Base-by-base conservation (phyloP, 2,888 invertebrate genomes). In the Eristalis arbustorum region DNA sequence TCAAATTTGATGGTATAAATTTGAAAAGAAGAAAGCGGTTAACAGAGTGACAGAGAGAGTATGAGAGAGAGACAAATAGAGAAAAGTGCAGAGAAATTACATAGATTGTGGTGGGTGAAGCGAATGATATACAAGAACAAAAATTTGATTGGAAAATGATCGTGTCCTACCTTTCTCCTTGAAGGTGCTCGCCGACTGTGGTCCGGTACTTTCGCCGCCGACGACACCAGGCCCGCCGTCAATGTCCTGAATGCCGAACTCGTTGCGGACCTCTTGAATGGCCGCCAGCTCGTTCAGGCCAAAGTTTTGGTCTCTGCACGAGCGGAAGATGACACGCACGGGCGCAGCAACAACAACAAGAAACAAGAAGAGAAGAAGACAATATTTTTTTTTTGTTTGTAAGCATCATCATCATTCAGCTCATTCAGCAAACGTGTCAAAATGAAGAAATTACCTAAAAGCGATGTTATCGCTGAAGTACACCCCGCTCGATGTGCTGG, bases 91-190 rank as follows among this genome's bases (percentile, higher is more conserved):
- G 49, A 49, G 49, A 31, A 31, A 31, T 31, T n/a, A 31, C 31
- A 49, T 49, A 49, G 49, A 49, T 18, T 25, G 22, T 22, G 31
- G 31, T 22, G 31, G 31, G n/a, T 56, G 71, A 62, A 25, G 31
- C 28, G 37, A 42, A 23, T 71, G 57, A 11, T 34, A 11, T 25
- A 59, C 40, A 69, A 68, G n/a, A 76, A n/a, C n/a, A n/a, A n/a
- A 64, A 62, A 66, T 22, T 13, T 62, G 61, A 68, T 68, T 49
- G 68, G 49, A n/a, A 25, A 28, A 49, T 75, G 71, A 71, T 81
- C 40, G 57, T 31, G 31, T 93, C 95, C 94, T 92, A 96, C 96
- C 96, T 94, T 95, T 94, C 90, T 96, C 96, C 88, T 95, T 94
- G 89, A 94, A 94, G 62, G 94, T 94, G 49, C 92, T 93, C 1